These are phyloP conservation scores for Poeciliopsis occidentalis DNA, from an alignment of 2,113 vertebrate species.

Conservation along the genomic window DNA sequence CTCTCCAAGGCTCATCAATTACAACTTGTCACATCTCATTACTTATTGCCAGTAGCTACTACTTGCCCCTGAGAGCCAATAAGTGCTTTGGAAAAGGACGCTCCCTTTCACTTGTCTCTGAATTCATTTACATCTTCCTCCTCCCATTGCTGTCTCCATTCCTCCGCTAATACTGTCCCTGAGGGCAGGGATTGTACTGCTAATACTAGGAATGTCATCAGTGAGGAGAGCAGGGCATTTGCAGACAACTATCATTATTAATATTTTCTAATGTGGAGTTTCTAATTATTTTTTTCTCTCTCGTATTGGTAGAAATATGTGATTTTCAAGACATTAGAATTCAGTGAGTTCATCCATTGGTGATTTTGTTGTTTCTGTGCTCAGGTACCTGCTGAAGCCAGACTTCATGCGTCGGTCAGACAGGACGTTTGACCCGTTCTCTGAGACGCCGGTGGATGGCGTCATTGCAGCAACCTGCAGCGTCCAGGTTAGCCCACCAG, in stretches of 20 bases:
- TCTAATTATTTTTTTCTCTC: no score
- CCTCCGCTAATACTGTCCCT: slow-evolving; percentile 51
- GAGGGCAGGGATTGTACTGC: slow-evolving; percentile 52
- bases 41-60: slow-evolving; percentile 69
- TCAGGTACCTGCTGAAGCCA: slow-evolving; percentile 93
- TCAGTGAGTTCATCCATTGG: neutral
- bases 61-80: slow-evolving; percentile 63
- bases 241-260: slow-evolving; percentile 49
- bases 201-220: slow-evolving; percentile 63
- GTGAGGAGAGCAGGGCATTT: slow-evolving; percentile 51
- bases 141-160: slow-evolving; percentile 27
- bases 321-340: neutral
- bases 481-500: slow-evolving; percentile 85
- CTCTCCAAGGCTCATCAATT: slow-evolving; percentile 63
- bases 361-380: neutral
- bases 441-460: slow-evolving; percentile 98
- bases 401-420: slow-evolving; percentile 98
- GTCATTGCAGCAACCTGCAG: slow-evolving; percentile 98
- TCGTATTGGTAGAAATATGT: neutral
- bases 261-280: slow-evolving; percentile 8
- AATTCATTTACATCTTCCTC: slow-evolving; percentile 57
- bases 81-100: slow-evolving; percentile 53
- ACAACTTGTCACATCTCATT: slow-evolving; percentile 80
- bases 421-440: slow-evolving; percentile 96
- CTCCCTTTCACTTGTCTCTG: slow-evolving; percentile 40